A percentile compares a stretch with the other conserved stretches of the same genome.
phyloP scores from a whole-genome alignment of 1,140 invertebrate species.

The Ptiloglossa arizonensis region DNA sequence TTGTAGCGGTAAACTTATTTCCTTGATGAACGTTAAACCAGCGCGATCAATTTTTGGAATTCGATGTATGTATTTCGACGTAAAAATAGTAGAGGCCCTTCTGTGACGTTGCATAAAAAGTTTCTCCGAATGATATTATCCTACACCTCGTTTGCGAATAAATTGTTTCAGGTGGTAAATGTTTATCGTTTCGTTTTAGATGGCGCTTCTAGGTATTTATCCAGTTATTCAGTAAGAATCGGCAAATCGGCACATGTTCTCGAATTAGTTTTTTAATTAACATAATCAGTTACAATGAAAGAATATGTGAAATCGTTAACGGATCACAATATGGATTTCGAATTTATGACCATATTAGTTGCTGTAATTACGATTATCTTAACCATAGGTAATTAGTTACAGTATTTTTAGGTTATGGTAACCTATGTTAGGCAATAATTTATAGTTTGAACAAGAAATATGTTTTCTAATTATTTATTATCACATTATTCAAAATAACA shows the following conservation, averaged over 20 bases:
- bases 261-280: not conserved
- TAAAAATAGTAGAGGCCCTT: too few species aligned
- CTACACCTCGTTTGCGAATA: too few species aligned
- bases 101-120: too few species aligned
- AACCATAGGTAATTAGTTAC: conserved; percentile 81
- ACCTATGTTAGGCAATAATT: not conserved
- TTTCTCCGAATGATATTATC: too few species aligned
- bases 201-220: too few species aligned
- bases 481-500: conserved; percentile 25
- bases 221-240: too few species aligned
- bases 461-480: conserved; percentile 17
- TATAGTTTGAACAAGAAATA: not conserved
- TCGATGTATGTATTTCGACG: too few species aligned
- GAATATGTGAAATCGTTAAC: conserved; percentile 63
- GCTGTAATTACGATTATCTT: conserved; percentile 81
- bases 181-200: too few species aligned
- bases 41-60: too few species aligned
- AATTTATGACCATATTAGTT: conserved; percentile 79
- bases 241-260: not conserved
- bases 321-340: conserved; percentile 71
- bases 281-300: conserved; percentile 66
- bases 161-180: too few species aligned
- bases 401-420: conserved; percentile 60
- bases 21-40: too few species aligned
- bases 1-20: too few species aligned